Base-by-base conservation (phyloP, 2,113 vertebrate genomes). In the Dryoscopus gambensis region DNA sequence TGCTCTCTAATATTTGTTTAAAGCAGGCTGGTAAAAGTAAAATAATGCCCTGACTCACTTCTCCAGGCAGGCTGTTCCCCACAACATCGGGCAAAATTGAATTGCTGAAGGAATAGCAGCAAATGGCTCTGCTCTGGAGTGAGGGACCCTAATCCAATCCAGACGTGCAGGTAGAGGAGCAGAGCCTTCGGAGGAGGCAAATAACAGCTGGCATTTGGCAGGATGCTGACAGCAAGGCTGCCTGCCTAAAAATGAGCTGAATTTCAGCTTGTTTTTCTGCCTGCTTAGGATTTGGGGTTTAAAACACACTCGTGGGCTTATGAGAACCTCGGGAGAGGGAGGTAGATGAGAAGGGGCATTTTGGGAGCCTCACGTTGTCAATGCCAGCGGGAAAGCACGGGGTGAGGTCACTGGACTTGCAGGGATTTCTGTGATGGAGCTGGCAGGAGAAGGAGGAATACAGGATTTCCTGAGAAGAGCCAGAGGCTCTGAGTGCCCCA, bases 1-100 rank as follows among this genome's bases (percentile, higher is more conserved):
- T 97, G 83, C 79, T 93, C 44, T 85, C 94, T 87, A 95, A 95
- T 96, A 96, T 97, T 97, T 97, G 97, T 96, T 97, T 96, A 96
- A 96, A 96, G 85, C 90, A 94, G 91, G 27, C 83, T 93, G 82
- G 89, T 92, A 79, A 92, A 96, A 93, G 93, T 89, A 82, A 93
- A 95, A 70, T 79, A 95, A 94, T 93, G 92, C 63, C 92, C 82
- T 94, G 84, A 30, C 68, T 95, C 71, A 60, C 76, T 89, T 24
- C 74, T 83, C 50, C 22, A 85, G 74, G 42, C 88, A 92, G 93
- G 59, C 76, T 87, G 74, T 2, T 84, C 57, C 71, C 52, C 56
- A 71, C 15, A 87, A 68, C 60, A 62, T 2, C 6, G 55, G 62
- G 74, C 44, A 92, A 74, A 95, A 95, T 83, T 46, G 65, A 80